Conservation (phyloP, 2,888 invertebrate species). For the Azorinus chamasolen region DNA sequence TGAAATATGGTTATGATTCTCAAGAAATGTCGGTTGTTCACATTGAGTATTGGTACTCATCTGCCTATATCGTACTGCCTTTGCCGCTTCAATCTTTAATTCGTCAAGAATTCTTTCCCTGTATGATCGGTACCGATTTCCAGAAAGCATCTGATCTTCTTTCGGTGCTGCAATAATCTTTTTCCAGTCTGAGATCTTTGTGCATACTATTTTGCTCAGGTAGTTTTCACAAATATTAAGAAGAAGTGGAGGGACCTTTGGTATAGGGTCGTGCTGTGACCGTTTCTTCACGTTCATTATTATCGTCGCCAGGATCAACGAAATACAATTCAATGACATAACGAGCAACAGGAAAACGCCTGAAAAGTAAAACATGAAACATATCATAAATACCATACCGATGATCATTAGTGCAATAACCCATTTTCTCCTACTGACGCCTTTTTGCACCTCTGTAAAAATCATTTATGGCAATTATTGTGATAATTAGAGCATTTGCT, state of each 20-base stretch:
- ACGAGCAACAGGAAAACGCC: slow-evolving; percentile 84
- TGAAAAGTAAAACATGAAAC: slow-evolving; percentile 53
- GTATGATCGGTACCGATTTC: no score
- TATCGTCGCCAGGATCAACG: slow-evolving; percentile 84
- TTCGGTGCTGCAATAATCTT: slow-evolving; percentile 37
- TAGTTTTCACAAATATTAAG: slow-evolving; percentile 77
- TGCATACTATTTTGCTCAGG: slow-evolving; percentile 78
- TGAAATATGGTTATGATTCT: background rate
- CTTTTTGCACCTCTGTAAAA: slow-evolving; percentile 1
- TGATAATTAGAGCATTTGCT: no score
- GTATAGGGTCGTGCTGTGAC: slow-evolving; percentile 78
- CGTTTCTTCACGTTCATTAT: slow-evolving; percentile 85
- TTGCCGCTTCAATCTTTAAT: no score
- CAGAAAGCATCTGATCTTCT: background rate
- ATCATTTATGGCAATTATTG: background rate
- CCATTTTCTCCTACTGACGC: no score
- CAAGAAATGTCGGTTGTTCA: background rate
- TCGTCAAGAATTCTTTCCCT: no score
- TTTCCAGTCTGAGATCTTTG: slow-evolving; percentile 64
- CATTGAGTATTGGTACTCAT: no score
- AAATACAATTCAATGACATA: slow-evolving; percentile 86
- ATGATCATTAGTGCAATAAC: no score
- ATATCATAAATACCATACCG: background rate
- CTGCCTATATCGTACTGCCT: no score
- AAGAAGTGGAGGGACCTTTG: slow-evolving; percentile 79